Conservation (phyloP, 2,797 vertebrate species). For the Eulemur mongoz region DNA sequence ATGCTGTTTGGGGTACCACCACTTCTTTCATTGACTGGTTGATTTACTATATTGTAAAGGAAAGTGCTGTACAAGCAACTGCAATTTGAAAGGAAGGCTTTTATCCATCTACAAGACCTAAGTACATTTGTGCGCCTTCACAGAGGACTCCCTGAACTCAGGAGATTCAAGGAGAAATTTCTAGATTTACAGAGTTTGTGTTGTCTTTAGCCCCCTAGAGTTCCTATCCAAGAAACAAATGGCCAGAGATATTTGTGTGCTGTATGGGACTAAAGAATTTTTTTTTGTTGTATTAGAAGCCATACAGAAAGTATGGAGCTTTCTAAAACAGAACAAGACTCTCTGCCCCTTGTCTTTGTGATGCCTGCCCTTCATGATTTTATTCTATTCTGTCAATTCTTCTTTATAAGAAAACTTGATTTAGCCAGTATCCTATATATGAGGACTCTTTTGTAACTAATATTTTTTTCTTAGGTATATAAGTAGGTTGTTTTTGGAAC, state of each 20-base stretch:
- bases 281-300: not conserved
- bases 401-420: not conserved
- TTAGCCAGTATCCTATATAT: not conserved
- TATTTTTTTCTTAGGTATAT: not conserved
- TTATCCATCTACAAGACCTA: not conserved
- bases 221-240: not conserved
- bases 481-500: not conserved
- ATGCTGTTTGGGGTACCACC: not conserved
- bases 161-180: constrained; percentile 37
- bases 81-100: constrained; percentile 36
- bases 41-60: constrained; percentile 15
- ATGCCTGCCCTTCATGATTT: not conserved
- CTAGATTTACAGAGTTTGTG: not conserved
- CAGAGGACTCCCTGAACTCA: not conserved
- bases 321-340: not conserved
- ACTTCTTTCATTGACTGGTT: constrained; percentile 29
- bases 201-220: not conserved
- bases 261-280: not conserved
- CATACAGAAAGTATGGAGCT: not conserved
- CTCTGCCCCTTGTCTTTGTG: not conserved
- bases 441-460: not conserved
- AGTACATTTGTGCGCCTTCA: not conserved
- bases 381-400: not conserved
- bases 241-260: not conserved
- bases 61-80: constrained; percentile 33